Evolutionary conservation across 2,888 invertebrate species (phyloP).

Genomic region (Conchocele bisecta): DNA sequence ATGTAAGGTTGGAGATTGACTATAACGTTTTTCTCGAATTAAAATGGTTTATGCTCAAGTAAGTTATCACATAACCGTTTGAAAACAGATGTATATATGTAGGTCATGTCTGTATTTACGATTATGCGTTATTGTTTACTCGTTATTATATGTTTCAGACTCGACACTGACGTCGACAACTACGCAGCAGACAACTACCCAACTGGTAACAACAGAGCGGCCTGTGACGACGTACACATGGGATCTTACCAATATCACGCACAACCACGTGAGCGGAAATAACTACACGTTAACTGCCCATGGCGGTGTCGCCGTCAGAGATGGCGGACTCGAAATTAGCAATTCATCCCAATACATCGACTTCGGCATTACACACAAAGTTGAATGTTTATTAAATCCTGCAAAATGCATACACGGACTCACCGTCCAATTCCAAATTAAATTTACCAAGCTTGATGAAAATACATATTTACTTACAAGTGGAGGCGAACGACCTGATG

Average conservation of each 20-base stretch:
- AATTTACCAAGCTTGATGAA: slow-evolving; percentile 62
- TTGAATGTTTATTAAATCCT: slow-evolving; percentile 67
- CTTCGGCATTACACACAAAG: slow-evolving; percentile 48
- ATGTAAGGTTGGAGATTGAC: too few species aligned
- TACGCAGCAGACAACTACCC: slow-evolving; percentile 20
- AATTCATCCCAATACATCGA: slow-evolving; percentile 60
- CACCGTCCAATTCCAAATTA: slow-evolving; percentile 64
- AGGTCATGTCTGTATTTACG: too few species aligned
- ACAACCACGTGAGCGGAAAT: too few species aligned
- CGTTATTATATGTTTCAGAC: neutral
- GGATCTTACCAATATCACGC: slow-evolving; percentile 44
- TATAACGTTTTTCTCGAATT: too few species aligned
- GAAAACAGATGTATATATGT: too few species aligned
- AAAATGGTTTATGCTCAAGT: too few species aligned
- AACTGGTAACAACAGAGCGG: slow-evolving; percentile 15
- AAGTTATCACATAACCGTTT: too few species aligned
- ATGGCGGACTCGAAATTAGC: slow-evolving; percentile 52
- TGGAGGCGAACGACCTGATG: slow-evolving; percentile 65
- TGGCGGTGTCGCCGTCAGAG: slow-evolving; percentile 38
- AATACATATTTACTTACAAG: slow-evolving; percentile 70
- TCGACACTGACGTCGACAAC: slow-evolving; percentile 23
- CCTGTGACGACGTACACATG: slow-evolving; percentile 53
- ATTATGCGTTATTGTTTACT: too few species aligned
- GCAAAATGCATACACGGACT: slow-evolving; percentile 62
- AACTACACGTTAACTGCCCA: too few species aligned